Percentiles rank a stretch among this genome's conserved stretches.
Evolutionary conservation across 2,888 invertebrate species (phyloP).

Genomic region (Noctua janthina): DNA sequence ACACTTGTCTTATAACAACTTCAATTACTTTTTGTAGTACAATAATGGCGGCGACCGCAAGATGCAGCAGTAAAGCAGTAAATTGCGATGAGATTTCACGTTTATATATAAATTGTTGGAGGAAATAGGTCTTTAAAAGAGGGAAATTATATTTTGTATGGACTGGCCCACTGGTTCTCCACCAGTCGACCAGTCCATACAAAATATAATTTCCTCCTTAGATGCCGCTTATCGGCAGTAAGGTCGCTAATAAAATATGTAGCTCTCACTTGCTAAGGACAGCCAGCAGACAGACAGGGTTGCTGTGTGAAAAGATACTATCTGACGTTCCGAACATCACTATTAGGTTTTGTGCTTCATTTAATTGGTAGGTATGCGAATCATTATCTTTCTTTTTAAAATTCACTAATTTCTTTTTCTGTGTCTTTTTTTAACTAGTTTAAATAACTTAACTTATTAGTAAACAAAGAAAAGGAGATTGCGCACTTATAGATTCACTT

Average conservation of each 20-base stretch:
- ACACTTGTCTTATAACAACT: constrained; percentile 79
- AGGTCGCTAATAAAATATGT: not conserved
- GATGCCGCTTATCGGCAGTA: not conserved
- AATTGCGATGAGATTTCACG: constrained; percentile 66
- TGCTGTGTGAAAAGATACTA: too few species aligned
- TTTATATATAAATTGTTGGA: constrained; percentile 46
- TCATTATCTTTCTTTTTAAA: not conserved
- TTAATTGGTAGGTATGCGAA: not conserved
- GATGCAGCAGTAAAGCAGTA: constrained; percentile 67
- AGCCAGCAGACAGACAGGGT: too few species aligned
- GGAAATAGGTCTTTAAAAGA: constrained; percentile 9
- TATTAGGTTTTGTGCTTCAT: not conserved
- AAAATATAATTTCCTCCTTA: too few species aligned
- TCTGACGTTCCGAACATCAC: not conserved
- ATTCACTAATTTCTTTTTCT: not conserved
- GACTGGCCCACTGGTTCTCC: not conserved
- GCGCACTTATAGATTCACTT: too few species aligned
- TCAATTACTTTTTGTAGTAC: constrained; percentile 83
- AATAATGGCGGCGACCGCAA: constrained; percentile 70
- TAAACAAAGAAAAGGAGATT: not conserved
- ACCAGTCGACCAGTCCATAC: too few species aligned
- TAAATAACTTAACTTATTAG: not conserved
- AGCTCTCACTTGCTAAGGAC: not conserved
- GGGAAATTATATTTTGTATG: not conserved
- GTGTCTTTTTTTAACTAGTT: not conserved